Conservation (phyloP, 35 echinoderm and acorn worm genomes). For the Apostichopus japonicus region DNA sequence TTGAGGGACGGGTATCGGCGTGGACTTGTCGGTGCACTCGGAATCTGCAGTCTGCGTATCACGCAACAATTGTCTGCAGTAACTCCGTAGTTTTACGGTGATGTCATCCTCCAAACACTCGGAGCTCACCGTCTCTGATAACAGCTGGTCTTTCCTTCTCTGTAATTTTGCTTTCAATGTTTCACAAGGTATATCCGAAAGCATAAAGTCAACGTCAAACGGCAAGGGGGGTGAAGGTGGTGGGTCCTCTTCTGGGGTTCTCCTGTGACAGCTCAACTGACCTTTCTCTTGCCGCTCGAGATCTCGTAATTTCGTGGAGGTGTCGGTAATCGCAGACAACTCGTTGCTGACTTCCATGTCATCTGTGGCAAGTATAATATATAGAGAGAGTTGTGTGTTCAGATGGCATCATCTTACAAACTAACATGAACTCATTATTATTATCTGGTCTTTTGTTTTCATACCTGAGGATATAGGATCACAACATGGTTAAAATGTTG, state of each 20-base stretch:
- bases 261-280: neutral
- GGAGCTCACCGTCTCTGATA: neutral
- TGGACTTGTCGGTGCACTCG: slow-evolving; percentile 11
- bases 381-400: neutral
- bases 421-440: too few species aligned
- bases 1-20: slow-evolving; percentile 33
- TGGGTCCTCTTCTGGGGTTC: neutral
- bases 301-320: neutral
- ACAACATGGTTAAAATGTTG: too few species aligned
- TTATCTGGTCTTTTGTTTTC: too few species aligned
- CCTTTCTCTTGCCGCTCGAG: neutral
- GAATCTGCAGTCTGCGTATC: neutral
- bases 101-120: neutral
- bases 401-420: too few species aligned
- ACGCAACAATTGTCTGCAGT: neutral
- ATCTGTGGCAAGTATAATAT: neutral
- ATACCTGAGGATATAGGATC: too few species aligned
- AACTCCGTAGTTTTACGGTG: neutral
- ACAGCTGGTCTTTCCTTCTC: neutral
- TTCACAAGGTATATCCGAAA: slow-evolving; percentile 38
- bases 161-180: neutral
- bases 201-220: slow-evolving; percentile 37
- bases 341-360: slow-evolving; percentile 22
- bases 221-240: neutral
- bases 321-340: neutral